These are phyloP conservation scores for Syngnathus scovelli DNA, from an alignment of 2,113 vertebrate genomes.

Conservation along the genomic window DNA sequence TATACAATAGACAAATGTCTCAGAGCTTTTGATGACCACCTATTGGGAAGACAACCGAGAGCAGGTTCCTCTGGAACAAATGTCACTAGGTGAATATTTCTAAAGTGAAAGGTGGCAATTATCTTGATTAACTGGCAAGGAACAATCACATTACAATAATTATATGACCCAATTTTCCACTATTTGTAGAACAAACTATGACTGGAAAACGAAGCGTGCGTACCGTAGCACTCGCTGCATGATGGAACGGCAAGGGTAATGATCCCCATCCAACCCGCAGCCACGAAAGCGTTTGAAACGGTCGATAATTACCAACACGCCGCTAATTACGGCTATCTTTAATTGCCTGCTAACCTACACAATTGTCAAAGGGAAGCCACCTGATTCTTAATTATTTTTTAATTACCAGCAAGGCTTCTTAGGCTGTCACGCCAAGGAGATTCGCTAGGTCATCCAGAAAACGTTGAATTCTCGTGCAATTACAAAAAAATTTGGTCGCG, in stretches of 20 bases:
- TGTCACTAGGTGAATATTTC: background rate
- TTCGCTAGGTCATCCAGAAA: conserved; percentile 51
- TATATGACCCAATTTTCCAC: background rate
- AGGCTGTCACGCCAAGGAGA: conserved; percentile 34
- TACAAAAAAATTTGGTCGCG: background rate
- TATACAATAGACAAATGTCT: no score
- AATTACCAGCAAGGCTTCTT: conserved; percentile 63
- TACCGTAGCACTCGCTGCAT: background rate
- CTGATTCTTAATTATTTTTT: conserved; percentile 73
- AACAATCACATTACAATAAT: background rate
- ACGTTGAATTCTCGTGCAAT: conserved; percentile 35
- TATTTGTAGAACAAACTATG: background rate
- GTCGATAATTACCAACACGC: conserved; percentile 70
- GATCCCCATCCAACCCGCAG: conserved; percentile 39
- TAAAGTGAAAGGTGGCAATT: background rate
- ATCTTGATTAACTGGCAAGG: background rate
- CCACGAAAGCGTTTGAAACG: conserved; percentile 54
- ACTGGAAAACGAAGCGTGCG: background rate
- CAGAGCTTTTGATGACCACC: no score
- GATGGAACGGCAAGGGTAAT: conserved; percentile 26
- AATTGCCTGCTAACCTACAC: conserved; percentile 71
- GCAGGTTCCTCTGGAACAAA: no score
- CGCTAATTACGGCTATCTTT: conserved; percentile 72
- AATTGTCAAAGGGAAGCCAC: conserved; percentile 73
- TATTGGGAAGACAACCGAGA: no score